These are phyloP conservation scores for Drosophila stalkeri DNA, from an alignment of 2,888 invertebrate genomes.

Conservation along the genomic window DNA sequence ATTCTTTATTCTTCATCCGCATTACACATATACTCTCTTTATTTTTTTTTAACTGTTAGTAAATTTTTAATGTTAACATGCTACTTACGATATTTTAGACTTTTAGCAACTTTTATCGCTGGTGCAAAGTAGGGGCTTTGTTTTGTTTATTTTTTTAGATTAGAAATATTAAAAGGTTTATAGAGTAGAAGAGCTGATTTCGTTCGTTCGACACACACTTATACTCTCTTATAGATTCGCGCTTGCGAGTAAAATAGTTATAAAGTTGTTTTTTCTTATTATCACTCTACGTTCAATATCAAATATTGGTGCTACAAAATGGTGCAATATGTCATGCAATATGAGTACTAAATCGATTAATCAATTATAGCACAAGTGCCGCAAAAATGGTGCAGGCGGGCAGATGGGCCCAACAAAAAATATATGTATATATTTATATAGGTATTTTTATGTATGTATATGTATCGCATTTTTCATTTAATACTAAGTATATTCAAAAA, in stretches of 20 bases:
- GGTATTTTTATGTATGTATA: conserved; percentile 2
- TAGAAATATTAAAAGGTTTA: conserved; percentile 51
- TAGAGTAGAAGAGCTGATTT: conserved; percentile 49
- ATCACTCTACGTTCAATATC: conserved; percentile 79
- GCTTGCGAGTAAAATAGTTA: conserved; percentile 63
- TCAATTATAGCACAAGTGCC: conserved; percentile 49
- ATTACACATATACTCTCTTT: conserved; percentile 36
- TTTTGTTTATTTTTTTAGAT: conserved; percentile 18
- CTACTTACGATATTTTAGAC: conserved; percentile 60
- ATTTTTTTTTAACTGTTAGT: conserved; percentile 25
- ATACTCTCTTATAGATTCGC: conserved; percentile 46
- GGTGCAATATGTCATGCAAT: conserved; percentile 58
- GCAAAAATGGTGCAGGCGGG: conserved; percentile 47
- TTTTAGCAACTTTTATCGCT: conserved; percentile 37
- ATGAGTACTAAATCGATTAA: conserved; percentile 17
- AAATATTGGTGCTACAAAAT: conserved; percentile 75
- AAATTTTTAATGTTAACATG: conserved; percentile 61
- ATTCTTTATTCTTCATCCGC: conserved; percentile 54
- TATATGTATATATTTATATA: conserved; percentile 13
- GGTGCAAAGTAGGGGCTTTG: conserved; percentile 52
- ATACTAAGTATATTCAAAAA: conserved; percentile 52
- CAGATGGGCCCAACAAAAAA: conserved; percentile 12
- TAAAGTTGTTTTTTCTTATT: conserved; percentile 25
- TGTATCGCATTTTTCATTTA: conserved; percentile 18
- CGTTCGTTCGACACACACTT: conserved; percentile 53